Evolutionary conservation across 2,113 vertebrate species (phyloP).

Genomic region (Junco hyemalis): DNA sequence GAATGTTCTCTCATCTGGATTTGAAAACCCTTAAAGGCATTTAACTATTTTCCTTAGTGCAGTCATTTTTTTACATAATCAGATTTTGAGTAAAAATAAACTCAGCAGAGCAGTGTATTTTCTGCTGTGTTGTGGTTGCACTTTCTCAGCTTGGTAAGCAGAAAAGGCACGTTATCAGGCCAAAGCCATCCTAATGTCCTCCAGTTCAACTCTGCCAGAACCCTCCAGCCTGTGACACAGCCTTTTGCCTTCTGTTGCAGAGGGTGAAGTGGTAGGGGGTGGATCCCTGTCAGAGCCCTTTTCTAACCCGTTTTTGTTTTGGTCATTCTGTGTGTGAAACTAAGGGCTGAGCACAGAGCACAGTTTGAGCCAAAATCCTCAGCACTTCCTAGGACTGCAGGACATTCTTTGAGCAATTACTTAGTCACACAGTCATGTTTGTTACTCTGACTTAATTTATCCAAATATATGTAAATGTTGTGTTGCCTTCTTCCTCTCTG

Average conservation of each 20-base stretch:
- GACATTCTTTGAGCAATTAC: neutral
- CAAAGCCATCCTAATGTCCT: neutral
- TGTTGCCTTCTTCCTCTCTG: neutral
- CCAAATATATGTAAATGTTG: neutral
- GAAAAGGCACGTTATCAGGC: neutral
- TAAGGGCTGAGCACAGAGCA: neutral
- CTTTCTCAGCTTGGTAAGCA: neutral
- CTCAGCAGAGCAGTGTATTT: neutral
- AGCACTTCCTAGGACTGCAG: neutral
- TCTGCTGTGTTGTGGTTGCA: neutral
- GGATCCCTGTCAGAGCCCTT: neutral
- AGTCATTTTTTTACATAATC: conserved; percentile 23
- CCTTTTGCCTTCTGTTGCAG: neutral
- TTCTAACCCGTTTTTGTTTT: neutral
- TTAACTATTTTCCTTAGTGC: neutral
- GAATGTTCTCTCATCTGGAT: neutral
- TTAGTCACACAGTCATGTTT: neutral
- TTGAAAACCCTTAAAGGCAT: neutral
- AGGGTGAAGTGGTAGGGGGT: neutral
- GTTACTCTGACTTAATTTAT: neutral
- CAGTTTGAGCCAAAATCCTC: neutral
- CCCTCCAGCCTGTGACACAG: neutral
- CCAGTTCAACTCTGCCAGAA: neutral
- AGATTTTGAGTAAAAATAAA: conserved; percentile 27
- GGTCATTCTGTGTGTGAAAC: neutral